Evolutionary conservation across 2,888 invertebrate genomes (phyloP).

Genomic region (Isoperla grammatica): DNA sequence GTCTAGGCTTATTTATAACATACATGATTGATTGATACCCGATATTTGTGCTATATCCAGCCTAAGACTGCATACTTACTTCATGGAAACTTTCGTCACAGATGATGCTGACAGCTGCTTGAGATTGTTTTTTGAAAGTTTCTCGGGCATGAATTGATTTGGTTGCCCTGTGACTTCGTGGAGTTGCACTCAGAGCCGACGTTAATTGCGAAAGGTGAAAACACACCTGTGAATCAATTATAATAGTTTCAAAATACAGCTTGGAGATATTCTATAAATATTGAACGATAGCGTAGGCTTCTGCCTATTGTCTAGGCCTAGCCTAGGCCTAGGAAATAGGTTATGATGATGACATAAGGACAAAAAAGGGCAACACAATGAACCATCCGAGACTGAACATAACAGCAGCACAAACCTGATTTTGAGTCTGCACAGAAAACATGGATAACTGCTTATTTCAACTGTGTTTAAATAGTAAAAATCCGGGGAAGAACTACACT

Average conservation of each 20-base stretch:
- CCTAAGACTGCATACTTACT: constrained; percentile 31
- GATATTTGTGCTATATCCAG: no score
- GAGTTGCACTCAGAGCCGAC: constrained; percentile 42
- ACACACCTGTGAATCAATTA: constrained; percentile 8
- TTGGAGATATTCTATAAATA: no score
- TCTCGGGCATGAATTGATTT: constrained; percentile 38
- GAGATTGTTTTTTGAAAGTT: constrained; percentile 36
- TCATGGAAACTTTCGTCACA: constrained; percentile 47
- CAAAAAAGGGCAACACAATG: background rate
- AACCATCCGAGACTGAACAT: no score
- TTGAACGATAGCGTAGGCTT: no score
- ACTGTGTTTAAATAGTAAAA: constrained; percentile 3
- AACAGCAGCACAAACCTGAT: constrained; percentile 41
- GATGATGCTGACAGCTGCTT: constrained; percentile 37
- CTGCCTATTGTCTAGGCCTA: no score
- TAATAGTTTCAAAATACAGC: background rate
- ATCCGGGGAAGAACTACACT: background rate
- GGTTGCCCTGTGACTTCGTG: constrained; percentile 18
- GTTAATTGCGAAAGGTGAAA: constrained; percentile 45
- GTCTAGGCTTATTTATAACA: background rate
- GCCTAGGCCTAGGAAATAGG: constrained; percentile 5
- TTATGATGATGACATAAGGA: constrained; percentile 7
- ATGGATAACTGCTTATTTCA: constrained; percentile 34
- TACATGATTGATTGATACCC: background rate
- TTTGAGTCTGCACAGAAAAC: constrained; percentile 48